A percentile compares a stretch with the other conserved stretches of the same genome.
phyloP scores from a whole-genome alignment of 92 coral and sea anemone species.

The Plumapathes pennacea region DNA sequence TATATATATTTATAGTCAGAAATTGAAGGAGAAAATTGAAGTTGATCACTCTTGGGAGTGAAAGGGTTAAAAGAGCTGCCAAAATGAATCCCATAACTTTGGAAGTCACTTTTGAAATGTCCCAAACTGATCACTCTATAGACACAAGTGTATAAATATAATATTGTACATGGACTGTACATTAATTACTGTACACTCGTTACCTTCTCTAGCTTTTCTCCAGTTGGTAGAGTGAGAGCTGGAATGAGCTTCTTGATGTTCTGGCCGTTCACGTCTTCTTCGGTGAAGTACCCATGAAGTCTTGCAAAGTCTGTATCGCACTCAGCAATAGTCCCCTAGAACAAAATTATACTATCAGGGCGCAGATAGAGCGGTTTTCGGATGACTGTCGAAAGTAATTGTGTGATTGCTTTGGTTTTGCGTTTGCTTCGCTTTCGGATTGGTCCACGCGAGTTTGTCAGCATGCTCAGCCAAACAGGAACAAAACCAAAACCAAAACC shows the following conservation, averaged over 20 bases:
- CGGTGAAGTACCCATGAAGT: slow-evolving; percentile 72
- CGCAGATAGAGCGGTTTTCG: too few relatives aligned
- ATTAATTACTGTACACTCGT: neutral
- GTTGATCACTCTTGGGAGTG: neutral
- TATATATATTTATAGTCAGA: too few relatives aligned
- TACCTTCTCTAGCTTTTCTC: slow-evolving; percentile 65
- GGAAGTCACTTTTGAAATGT: neutral
- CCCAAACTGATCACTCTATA: neutral
- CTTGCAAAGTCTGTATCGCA: slow-evolving; percentile 78
- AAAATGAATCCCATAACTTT: too few relatives aligned
- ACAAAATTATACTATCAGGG: too few relatives aligned
- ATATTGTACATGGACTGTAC: neutral
- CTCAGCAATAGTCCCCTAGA: slow-evolving; percentile 76
- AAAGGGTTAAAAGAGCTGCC: neutral
- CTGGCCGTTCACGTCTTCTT: slow-evolving; percentile 52
- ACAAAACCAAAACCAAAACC: too few relatives aligned
- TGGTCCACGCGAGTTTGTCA: too few relatives aligned
- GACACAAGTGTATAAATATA: too few relatives aligned
- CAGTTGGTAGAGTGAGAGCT: slow-evolving; percentile 68
- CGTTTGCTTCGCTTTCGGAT: too few relatives aligned
- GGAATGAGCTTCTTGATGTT: slow-evolving; percentile 78
- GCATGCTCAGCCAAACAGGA: too few relatives aligned
- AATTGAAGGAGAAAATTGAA: too few relatives aligned
- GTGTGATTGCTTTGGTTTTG: too few relatives aligned
- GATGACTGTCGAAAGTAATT: too few relatives aligned